Evolutionary conservation across 2,888 invertebrate species (phyloP).

Genomic region (Pycnomerus fuliginosus): DNA sequence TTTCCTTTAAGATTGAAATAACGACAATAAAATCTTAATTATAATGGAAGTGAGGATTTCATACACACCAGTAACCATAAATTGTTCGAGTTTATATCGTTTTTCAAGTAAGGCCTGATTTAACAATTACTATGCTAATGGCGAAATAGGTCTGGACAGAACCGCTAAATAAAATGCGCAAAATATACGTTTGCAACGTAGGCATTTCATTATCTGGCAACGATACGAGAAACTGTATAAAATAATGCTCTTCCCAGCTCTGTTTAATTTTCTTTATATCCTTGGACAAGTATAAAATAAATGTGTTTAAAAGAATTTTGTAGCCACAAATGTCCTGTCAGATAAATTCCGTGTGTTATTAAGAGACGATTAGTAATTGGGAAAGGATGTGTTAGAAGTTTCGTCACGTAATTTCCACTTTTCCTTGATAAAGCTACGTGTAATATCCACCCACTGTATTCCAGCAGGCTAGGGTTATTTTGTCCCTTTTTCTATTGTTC

Average conservation of each 20-base stretch:
- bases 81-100: conserved; percentile 30
- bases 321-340: too few relatives aligned
- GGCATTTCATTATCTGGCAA: conserved; percentile 32
- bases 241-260: too few relatives aligned
- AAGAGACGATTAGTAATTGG: too few relatives aligned
- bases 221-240: conserved; percentile 8
- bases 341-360: neutral
- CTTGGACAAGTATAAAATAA: too few relatives aligned
- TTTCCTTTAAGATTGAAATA: too few relatives aligned
- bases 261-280: too few relatives aligned
- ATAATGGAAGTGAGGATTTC: conserved; percentile 20
- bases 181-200: conserved; percentile 32
- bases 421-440: conserved; percentile 3
- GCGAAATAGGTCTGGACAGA: conserved; percentile 30
- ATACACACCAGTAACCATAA: conserved; percentile 10
- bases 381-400: conserved; percentile 4
- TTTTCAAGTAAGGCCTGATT: conserved; percentile 31
- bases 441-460: conserved; percentile 7
- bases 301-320: too few relatives aligned
- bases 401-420: conserved; percentile 14
- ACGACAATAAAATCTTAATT: conserved; percentile 14
- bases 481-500: conserved; percentile 13
- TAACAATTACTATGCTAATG: conserved; percentile 45
- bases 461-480: conserved; percentile 12
- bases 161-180: conserved; percentile 35